Conservation (phyloP, 2,797 vertebrate species). For the Diglossa cyanea region DNA sequence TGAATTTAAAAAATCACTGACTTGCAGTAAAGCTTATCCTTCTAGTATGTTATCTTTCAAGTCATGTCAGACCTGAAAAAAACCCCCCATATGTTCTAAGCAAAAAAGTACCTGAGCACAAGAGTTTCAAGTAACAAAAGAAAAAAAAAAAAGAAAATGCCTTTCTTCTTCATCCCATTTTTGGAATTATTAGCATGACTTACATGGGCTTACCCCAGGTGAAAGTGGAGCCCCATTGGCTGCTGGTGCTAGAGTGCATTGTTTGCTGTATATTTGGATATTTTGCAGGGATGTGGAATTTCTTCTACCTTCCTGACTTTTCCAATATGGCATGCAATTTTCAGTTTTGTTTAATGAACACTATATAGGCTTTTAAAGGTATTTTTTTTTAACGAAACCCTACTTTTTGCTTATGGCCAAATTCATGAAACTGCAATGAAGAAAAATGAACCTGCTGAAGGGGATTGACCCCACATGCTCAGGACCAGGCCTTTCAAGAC, state of each 20-base stretch:
- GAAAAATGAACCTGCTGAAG: constrained; percentile 56
- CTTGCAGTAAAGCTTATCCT: neutral
- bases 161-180: neutral
- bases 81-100: accelerated
- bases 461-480: constrained; percentile 29
- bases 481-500: constrained; percentile 36
- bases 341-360: neutral
- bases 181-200: neutral
- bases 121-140: neutral
- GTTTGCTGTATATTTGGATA: neutral
- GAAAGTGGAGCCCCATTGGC: neutral
- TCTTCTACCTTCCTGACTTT: neutral
- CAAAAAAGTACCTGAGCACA: neutral
- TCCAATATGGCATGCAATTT: neutral
- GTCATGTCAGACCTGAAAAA: neutral
- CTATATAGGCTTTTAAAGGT: neutral
- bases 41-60: neutral
- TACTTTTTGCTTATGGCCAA: constrained; percentile 43
- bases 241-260: neutral
- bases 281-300: neutral
- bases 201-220: neutral
- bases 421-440: constrained; percentile 57
- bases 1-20: constrained; percentile 21
- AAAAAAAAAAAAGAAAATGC: neutral
- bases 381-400: neutral